Evolutionary conservation across 2,888 invertebrate species (phyloP).

Genomic region (Papilio elwesi): DNA sequence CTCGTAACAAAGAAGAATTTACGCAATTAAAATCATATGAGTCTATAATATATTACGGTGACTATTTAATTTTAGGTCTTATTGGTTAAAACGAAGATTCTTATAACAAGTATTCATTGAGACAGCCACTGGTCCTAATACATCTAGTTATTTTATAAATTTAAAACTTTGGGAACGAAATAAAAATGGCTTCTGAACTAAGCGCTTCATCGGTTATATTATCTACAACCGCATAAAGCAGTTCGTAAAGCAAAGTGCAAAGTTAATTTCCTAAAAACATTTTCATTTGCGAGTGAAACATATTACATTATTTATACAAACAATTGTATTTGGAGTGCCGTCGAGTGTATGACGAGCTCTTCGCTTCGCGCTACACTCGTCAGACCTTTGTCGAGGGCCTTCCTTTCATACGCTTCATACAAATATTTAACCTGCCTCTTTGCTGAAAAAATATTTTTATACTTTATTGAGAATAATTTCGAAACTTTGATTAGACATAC

Average conservation of each 20-base stretch:
- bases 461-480: conserved; percentile 1
- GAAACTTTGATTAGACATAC: background rate
- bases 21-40: too few species aligned
- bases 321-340: conserved; percentile 16
- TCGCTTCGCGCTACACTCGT: conserved; percentile 16
- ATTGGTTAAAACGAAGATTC: too few species aligned
- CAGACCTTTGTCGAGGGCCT: conserved; percentile 18
- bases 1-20: too few species aligned
- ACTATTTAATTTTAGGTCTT: too few species aligned
- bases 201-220: too few species aligned
- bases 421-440: conserved; percentile 25
- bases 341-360: conserved; percentile 12
- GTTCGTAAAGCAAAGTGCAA: background rate
- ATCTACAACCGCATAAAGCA: background rate
- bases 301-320: conserved; percentile 28
- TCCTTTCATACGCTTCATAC: conserved; percentile 9
- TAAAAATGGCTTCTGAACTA: background rate
- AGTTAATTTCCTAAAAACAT: conserved; percentile 9
- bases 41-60: too few species aligned
- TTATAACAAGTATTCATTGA: too few species aligned
- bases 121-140: too few species aligned
- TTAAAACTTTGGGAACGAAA: background rate
- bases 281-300: conserved; percentile 12
- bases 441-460: conserved; percentile 7
- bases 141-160: too few species aligned